These are phyloP conservation scores for Brachionus rotundiformis DNA, from an alignment of 1,140 invertebrate species.

Conservation along the genomic window DNA sequence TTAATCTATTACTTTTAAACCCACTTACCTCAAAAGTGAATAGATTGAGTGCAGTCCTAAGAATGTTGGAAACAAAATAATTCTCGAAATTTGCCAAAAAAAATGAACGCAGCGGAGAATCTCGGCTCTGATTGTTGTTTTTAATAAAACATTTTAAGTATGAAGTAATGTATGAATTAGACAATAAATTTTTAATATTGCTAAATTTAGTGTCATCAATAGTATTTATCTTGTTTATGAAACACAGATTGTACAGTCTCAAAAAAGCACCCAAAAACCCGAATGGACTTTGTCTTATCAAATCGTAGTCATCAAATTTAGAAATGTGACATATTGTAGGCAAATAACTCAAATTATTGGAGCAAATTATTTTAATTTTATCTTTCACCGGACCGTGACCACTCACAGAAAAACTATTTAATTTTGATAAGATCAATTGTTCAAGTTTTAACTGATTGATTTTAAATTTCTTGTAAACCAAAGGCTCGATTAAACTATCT, in stretches of 20 bases:
- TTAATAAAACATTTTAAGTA: conserved; percentile 33
- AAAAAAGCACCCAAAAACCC: conserved; percentile 13
- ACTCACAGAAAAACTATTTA: background rate
- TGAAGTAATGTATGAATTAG: background rate
- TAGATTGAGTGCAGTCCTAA: background rate
- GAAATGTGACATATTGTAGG: background rate
- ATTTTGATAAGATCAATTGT: background rate
- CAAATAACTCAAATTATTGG: conserved; percentile 45
- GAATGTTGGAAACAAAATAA: background rate
- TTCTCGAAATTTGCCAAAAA: conserved; percentile 7
- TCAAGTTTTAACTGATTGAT: conserved; percentile 23
- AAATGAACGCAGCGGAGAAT: background rate
- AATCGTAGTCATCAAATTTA: background rate
- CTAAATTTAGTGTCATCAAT: conserved; percentile 32
- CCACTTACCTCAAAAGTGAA: conserved; percentile 56
- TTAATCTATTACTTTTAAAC: too few relatives aligned
- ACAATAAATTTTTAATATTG: conserved; percentile 7
- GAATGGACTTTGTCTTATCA: conserved; percentile 8
- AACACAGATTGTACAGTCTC: conserved; percentile 36
- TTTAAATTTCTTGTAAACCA: background rate
- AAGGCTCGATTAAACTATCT: background rate
- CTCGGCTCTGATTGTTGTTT: background rate
- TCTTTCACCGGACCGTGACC: background rate
- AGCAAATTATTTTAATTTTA: background rate
- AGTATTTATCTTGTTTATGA: background rate